These are phyloP conservation scores for Drosophila bifasciata DNA, from an alignment of 1,140 invertebrate genomes.

Conservation along the genomic window DNA sequence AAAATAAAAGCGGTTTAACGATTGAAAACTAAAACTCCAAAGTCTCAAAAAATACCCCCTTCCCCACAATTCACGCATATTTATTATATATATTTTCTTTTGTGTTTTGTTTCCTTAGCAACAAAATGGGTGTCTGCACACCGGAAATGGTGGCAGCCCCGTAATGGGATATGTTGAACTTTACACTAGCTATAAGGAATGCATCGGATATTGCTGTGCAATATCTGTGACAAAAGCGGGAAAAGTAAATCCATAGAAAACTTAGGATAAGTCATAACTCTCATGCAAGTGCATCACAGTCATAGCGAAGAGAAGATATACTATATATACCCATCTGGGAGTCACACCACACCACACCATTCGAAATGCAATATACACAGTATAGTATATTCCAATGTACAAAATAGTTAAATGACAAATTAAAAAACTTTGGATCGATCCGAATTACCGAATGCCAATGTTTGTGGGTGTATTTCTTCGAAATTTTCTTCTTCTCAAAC, in stretches of 20 bases:
- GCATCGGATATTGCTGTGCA: constrained; percentile 11
- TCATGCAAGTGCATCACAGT: constrained; percentile 41
- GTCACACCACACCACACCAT: no score
- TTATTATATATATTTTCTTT: constrained; percentile 42
- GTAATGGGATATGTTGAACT: constrained; percentile 2
- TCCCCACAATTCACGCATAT: constrained; percentile 20
- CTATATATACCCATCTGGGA: constrained; percentile 2
- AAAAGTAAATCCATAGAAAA: constrained; percentile 2
- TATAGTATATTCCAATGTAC: constrained; percentile 39
- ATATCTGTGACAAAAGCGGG: background rate
- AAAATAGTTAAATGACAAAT: constrained; percentile 31
- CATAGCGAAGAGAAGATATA: constrained; percentile 37
- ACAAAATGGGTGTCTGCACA: constrained; percentile 31
- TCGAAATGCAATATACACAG: constrained; percentile 17
- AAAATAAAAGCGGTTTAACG: constrained; percentile 65
- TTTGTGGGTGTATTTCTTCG: constrained; percentile 21
- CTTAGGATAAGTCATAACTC: constrained; percentile 42
- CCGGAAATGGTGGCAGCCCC: constrained; percentile 17
- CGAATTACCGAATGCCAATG: background rate
- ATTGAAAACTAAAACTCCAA: constrained; percentile 67
- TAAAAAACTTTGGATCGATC: constrained; percentile 24
- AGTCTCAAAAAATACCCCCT: constrained; percentile 15
- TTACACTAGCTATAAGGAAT: constrained; percentile 13
- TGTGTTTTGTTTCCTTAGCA: constrained; percentile 37
- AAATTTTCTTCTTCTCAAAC: constrained; percentile 35